A percentile compares a stretch with the other conserved stretches of the same genome.
Conservation (phyloP, 2,888 invertebrate genomes). For the Chymomyza caudatula region DNA sequence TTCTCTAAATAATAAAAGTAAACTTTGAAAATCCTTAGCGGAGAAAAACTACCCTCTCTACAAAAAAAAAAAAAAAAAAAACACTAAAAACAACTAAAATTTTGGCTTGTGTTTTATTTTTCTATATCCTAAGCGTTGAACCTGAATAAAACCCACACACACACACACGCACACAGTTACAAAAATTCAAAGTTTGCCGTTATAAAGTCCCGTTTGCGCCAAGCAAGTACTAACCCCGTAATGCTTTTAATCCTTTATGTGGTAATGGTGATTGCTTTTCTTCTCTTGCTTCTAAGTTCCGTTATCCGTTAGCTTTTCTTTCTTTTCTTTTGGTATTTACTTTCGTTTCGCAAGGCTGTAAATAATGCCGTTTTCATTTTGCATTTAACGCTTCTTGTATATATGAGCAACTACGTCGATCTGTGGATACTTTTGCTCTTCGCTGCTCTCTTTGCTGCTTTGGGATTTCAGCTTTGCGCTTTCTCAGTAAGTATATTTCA, state of each 20-base stretch:
- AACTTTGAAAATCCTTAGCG: constrained; percentile 72
- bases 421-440: neutral
- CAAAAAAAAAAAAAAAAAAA: constrained; percentile 54
- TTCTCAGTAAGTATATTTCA: neutral
- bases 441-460: neutral
- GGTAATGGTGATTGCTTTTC: neutral
- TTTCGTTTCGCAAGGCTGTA: neutral
- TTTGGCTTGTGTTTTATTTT: constrained; percentile 66
- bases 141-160: neutral
- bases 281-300: neutral
- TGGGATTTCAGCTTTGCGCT: neutral
- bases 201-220: neutral
- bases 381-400: neutral
- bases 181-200: neutral
- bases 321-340: neutral
- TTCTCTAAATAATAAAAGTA: constrained; percentile 72
- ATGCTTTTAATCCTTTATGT: neutral
- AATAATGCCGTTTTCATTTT: neutral
- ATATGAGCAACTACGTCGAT: neutral
- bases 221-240: neutral
- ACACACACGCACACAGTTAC: neutral
- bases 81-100: constrained; percentile 37
- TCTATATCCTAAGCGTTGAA: neutral
- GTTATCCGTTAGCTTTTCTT: neutral
- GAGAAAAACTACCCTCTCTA: constrained; percentile 69